Conservation (phyloP, 2,888 invertebrate genomes). For the Balanococcus diminutus region DNA sequence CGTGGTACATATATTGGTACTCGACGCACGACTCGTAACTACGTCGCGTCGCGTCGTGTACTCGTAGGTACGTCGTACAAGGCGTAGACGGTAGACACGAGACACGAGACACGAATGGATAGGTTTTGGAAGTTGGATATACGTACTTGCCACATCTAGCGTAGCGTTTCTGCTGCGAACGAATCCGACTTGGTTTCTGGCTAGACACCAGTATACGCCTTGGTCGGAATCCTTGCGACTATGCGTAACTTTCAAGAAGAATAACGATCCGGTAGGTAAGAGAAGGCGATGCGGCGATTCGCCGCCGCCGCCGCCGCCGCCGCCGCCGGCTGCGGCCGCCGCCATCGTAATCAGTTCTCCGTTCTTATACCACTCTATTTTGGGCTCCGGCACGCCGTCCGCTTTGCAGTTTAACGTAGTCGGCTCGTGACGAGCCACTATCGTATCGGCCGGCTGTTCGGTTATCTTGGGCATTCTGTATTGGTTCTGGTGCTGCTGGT, state of each 20-base stretch:
- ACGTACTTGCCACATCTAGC: conserved; percentile 90
- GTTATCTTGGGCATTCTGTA: conserved; percentile 91
- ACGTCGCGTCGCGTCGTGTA: no score
- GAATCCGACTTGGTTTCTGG: conserved; percentile 86
- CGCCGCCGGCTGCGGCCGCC: no score
- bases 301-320: conserved; percentile 60
- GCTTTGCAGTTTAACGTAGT: conserved; percentile 97
- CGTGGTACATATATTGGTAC: no score
- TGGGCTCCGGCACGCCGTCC: conserved; percentile 89
- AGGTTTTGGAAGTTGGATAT: not conserved
- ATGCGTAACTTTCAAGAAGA: conserved; percentile 93
- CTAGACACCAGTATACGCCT: conserved; percentile 97
- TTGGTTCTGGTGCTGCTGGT: conserved; percentile 68
- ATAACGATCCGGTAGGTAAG: conserved; percentile 86
- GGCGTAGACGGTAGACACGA: not conserved
- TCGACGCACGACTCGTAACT: no score
- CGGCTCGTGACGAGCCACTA: conserved; percentile 94
- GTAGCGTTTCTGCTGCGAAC: conserved; percentile 92
- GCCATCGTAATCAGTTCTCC: conserved; percentile 77
- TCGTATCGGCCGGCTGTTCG: conserved; percentile 95
- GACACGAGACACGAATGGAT: no score
- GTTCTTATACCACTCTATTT: conserved; percentile 92
- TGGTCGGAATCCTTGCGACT: conserved; percentile 94
- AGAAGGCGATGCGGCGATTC: conserved; percentile 82
- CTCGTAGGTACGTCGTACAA: no score